phyloP scores from a whole-genome alignment of 2,888 invertebrate genomes.

The Cryptocephalus primarius region DNA sequence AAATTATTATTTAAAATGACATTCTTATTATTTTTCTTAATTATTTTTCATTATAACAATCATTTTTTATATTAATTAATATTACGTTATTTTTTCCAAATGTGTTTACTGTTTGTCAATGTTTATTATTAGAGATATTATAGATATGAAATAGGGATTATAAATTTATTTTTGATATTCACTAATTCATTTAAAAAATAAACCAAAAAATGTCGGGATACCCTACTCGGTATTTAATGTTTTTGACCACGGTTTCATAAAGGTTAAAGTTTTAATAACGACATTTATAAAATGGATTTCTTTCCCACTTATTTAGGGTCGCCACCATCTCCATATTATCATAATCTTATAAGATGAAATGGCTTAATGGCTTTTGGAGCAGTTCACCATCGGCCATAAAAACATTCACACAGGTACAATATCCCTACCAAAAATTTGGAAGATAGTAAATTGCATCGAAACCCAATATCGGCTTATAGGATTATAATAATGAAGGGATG shows the following conservation, averaged over 20 bases:
- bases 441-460: no score
- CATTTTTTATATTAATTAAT: slow-evolving; percentile 3
- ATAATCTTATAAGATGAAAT: no score
- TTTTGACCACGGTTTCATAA: slow-evolving; percentile 3
- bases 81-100: slow-evolving; percentile 1
- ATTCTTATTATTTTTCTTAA: slow-evolving; percentile 1
- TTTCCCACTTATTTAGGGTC: no score
- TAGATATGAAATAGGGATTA: slow-evolving; percentile 1
- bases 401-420: no score
- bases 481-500: no score
- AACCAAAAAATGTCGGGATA: slow-evolving; percentile 3
- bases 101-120: slow-evolving; percentile 3
- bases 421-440: no score
- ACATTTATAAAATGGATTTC: no score
- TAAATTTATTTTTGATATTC: slow-evolving; percentile 1
- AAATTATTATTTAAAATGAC: slow-evolving; percentile 1
- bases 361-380: no score
- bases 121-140: slow-evolving; percentile 3
- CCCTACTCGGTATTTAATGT: slow-evolving; percentile 3
- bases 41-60: slow-evolving; percentile 2
- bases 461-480: no score
- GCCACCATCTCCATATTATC: no score
- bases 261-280: no score
- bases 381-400: no score
- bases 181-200: slow-evolving; percentile 6